Evolutionary conservation across 2,888 invertebrate genomes (phyloP), one percentile per base, ranked within the genome.

Genomic region (Stenolophus ochropezus): DNA sequence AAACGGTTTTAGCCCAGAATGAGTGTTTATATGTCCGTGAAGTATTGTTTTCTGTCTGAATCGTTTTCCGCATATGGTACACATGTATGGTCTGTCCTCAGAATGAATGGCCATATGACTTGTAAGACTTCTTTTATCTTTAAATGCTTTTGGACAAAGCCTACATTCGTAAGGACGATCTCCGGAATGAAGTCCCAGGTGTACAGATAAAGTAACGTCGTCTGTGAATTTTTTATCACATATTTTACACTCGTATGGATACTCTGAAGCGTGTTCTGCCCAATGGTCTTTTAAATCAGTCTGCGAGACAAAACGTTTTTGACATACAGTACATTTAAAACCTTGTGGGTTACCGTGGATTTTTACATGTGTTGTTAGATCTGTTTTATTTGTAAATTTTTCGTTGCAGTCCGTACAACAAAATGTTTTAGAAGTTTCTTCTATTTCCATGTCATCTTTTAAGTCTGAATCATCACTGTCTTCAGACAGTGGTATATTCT

Each of bases 201-300:
- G 65, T 16, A n/a, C 18, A 6, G 33, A 69, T 33, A 69, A 69
- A 16, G 65, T 20, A 18, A 69, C 27, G 27, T 69, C 65, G 11
- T 69, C 65, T 33, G 65, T 69, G 33, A 69, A 69, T 69, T 69
- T 69, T 69, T 69, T 69, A 1, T 69, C 65, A 14, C 65, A 69
- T 18, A 69, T 69, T 5, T 69, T 69, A 33, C 65, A 69, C 4
- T 69, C 65, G 8, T 14, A 69, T 27, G 65, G 65, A 69, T 69
- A 69, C 33, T 69, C 65, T 16, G 18, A 33, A 16, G 65, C 65
- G 6, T 69, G 65, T 0, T 27, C 42, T 33, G 65, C 27, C 65
- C 65, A 69, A 69, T 69, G 65, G 8, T 69, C 65, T 69, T 69
- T 69, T 69, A 69, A 69, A 4, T 69, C 65, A 5, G 14, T 5